These are phyloP conservation scores for Hanleya hanleyi DNA, from an alignment of 2,888 invertebrate species.

Conservation along the genomic window DNA sequence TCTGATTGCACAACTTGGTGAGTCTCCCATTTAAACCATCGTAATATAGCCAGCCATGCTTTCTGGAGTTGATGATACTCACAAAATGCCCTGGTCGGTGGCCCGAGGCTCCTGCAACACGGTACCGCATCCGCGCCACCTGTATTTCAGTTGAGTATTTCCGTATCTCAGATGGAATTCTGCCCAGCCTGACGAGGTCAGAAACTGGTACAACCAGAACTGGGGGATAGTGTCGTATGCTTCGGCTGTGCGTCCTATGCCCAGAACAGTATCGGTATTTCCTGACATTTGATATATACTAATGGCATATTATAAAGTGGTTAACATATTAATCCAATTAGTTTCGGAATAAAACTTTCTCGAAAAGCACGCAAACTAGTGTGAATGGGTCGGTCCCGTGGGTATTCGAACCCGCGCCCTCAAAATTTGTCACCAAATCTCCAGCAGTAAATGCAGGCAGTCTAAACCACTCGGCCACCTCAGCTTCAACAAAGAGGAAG, in stretches of 20 bases:
- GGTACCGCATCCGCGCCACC: not conserved
- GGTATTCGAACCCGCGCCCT: no score
- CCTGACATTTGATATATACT: not conserved
- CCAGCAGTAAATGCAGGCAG: no score
- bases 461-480: no score
- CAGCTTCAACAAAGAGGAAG: no score
- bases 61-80: not conserved
- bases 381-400: no score
- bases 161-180: not conserved
- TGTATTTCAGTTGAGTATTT: not conserved
- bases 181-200: not conserved
- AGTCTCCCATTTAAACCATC: not conserved
- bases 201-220: not conserved
- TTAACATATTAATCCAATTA: not conserved
- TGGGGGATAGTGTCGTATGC: not conserved
- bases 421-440: no score
- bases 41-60: not conserved
- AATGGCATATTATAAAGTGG: not conserved
- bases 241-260: not conserved
- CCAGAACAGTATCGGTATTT: not conserved
- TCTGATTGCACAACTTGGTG: not conserved
- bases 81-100: not conserved
- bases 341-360: not conserved
- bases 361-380: not conserved
- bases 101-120: not conserved